phyloP scores from a whole-genome alignment of 2,113 vertebrate species.

The Centropristis striata region DNA sequence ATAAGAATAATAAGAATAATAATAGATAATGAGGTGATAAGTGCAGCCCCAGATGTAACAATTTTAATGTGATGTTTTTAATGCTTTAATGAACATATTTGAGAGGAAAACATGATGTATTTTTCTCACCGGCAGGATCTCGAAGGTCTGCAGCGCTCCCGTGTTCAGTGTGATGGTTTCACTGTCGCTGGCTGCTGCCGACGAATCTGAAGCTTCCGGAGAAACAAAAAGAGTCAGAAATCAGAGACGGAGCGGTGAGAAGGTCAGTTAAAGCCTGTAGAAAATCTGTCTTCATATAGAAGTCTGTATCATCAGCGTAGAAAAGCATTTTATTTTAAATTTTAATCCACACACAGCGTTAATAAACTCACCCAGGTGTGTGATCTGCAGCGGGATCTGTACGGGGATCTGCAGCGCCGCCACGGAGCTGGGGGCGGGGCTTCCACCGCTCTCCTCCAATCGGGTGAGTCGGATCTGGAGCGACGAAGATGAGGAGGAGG shows the following conservation, averaged over 20 bases:
- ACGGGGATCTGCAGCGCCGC: conserved; percentile 91
- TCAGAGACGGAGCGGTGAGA: too few relatives aligned
- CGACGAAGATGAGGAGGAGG: conserved; percentile 77
- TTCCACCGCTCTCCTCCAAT: conserved; percentile 87
- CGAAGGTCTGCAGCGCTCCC: conserved; percentile 95
- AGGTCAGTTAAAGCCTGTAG: too few relatives aligned
- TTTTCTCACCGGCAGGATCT: conserved; percentile 95
- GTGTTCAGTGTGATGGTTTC: conserved; percentile 96
- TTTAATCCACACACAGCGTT: too few relatives aligned
- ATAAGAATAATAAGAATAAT: too few relatives aligned
- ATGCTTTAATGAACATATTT: too few relatives aligned
- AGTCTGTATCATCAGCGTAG: neutral
- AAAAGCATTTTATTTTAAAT: too few relatives aligned
- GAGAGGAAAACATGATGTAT: too few relatives aligned
- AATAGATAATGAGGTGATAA: too few relatives aligned
- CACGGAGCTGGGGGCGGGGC: conserved; percentile 86
- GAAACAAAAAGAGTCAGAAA: conserved; percentile 14
- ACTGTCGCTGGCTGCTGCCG: conserved; percentile 87
- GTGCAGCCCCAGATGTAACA: too few relatives aligned
- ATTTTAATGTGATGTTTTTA: too few relatives aligned
- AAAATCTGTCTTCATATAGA: neutral
- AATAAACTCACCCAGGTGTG: conserved; percentile 89
- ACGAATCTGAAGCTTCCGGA: conserved; percentile 78
- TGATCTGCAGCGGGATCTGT: conserved; percentile 97
- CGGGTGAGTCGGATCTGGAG: conserved; percentile 93